A percentile compares a stretch with the other conserved stretches of the same genome.
These are phyloP conservation scores for Meteorus cinctellus DNA, from an alignment of 2,888 invertebrate genomes.

Conservation along the genomic window DNA sequence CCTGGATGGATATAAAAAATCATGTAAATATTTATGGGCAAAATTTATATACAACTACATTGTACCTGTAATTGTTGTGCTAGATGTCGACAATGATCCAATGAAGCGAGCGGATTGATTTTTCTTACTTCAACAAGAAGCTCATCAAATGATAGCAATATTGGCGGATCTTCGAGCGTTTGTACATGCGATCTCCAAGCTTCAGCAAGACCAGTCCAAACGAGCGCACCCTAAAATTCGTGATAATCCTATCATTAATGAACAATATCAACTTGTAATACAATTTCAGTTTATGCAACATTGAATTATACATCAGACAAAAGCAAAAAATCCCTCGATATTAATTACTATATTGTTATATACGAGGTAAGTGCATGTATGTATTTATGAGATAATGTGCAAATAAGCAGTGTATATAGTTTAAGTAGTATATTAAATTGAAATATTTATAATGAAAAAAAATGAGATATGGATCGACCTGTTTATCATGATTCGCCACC, in stretches of 20 bases:
- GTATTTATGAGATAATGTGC: slow-evolving; percentile 35
- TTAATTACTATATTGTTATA: slow-evolving; percentile 19
- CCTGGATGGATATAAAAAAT: slow-evolving; percentile 66
- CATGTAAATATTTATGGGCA: not conserved
- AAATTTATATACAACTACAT: not conserved
- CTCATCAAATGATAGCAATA: slow-evolving; percentile 65
- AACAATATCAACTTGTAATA: slow-evolving; percentile 45
- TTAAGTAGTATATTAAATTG: slow-evolving; percentile 25
- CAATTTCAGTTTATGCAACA: slow-evolving; percentile 33
- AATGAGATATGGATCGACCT: slow-evolving; percentile 72
- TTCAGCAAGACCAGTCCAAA: slow-evolving; percentile 70
- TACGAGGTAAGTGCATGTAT: slow-evolving; percentile 43
- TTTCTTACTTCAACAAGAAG: slow-evolving; percentile 67
- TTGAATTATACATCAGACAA: slow-evolving; percentile 32
- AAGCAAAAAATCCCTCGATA: slow-evolving; percentile 29
- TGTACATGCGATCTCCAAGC: slow-evolving; percentile 68
- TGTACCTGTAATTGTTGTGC: slow-evolving; percentile 68
- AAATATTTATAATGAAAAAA: slow-evolving; percentile 50
- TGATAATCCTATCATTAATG: slow-evolving; percentile 32
- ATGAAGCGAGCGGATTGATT: slow-evolving; percentile 69
- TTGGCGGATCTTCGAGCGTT: slow-evolving; percentile 68
- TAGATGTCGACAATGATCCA: slow-evolving; percentile 69
- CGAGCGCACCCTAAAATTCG: slow-evolving; percentile 66
- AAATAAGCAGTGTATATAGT: slow-evolving; percentile 35
- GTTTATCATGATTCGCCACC: slow-evolving; percentile 72